phyloP scores from a whole-genome alignment of 1,140 invertebrate genomes.

The Polypedilum vanderplanki region DNA sequence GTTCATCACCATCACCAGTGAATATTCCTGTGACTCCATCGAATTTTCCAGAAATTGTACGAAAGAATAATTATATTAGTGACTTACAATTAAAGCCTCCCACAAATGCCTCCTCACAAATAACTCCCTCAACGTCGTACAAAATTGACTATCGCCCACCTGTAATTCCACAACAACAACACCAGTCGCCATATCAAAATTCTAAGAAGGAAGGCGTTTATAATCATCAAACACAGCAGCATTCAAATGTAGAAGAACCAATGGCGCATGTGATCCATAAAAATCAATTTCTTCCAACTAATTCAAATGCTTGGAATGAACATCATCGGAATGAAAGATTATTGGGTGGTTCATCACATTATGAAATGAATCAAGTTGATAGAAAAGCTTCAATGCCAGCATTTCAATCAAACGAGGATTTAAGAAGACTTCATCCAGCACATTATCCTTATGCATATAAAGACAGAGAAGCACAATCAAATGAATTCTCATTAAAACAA shows the following conservation, averaged over 20 bases:
- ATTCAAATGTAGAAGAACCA: constrained; percentile 15
- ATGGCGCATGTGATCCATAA: constrained; percentile 30
- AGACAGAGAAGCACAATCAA: constrained; percentile 13
- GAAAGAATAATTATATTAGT: constrained; percentile 31
- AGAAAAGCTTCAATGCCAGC: neutral
- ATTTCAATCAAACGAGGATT: neutral
- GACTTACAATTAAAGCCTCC: constrained; percentile 31
- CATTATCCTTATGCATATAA: neutral
- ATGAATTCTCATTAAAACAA: constrained; percentile 11
- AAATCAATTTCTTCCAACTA: constrained; percentile 9
- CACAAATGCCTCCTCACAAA: constrained; percentile 8
- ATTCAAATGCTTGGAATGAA: neutral
- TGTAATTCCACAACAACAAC: neutral
- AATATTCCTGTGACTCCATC: constrained; percentile 1
- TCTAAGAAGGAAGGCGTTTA: constrained; percentile 13
- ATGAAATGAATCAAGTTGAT: neutral
- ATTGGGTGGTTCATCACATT: neutral
- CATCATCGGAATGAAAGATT: neutral
- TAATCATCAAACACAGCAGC: neutral
- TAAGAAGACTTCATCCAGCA: neutral
- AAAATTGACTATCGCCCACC: neutral
- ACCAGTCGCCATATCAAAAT: constrained; percentile 29
- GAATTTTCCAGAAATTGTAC: constrained; percentile 31
- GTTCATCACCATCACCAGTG: neutral
- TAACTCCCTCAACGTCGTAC: neutral